A percentile compares a stretch with the other conserved stretches of the same genome.
Conservation (phyloP, 2,113 vertebrate genomes). For the Toxotes chatareus region DNA sequence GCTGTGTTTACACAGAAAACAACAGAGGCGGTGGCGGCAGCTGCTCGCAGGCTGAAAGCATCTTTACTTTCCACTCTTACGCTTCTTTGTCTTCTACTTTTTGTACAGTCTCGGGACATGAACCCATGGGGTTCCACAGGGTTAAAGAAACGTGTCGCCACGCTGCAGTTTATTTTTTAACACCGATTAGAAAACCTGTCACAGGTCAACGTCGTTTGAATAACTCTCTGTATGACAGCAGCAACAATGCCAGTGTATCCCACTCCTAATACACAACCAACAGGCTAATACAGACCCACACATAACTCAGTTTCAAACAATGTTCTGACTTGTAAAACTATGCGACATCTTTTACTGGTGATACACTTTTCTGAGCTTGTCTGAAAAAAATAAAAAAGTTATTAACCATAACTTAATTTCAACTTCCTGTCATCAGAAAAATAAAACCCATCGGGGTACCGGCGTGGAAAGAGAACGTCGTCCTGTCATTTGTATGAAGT, state of each 20-base stretch:
- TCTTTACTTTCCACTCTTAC: background rate
- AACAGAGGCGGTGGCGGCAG: background rate
- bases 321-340: background rate
- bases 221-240: background rate
- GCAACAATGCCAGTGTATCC: background rate
- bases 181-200: background rate
- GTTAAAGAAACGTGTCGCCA: too few species aligned
- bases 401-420: slow-evolving; percentile 32
- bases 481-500: slow-evolving; percentile 45
- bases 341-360: background rate
- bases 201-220: background rate
- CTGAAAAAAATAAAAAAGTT: background rate
- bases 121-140: too few species aligned
- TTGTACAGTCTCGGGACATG: background rate
- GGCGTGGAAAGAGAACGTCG: slow-evolving; percentile 7
- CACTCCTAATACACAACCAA: too few species aligned
- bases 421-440: slow-evolving; percentile 33
- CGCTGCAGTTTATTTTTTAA: background rate
- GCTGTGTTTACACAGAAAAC: background rate
- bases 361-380: background rate
- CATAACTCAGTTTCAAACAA: background rate
- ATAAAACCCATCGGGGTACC: background rate
- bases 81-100: background rate
- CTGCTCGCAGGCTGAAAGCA: background rate
- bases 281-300: background rate